Evolutionary conservation across 2,797 vertebrate genomes (phyloP), one percentile per base, ranked within the genome.

Genomic region (Coccyzus lansbergi): DNA sequence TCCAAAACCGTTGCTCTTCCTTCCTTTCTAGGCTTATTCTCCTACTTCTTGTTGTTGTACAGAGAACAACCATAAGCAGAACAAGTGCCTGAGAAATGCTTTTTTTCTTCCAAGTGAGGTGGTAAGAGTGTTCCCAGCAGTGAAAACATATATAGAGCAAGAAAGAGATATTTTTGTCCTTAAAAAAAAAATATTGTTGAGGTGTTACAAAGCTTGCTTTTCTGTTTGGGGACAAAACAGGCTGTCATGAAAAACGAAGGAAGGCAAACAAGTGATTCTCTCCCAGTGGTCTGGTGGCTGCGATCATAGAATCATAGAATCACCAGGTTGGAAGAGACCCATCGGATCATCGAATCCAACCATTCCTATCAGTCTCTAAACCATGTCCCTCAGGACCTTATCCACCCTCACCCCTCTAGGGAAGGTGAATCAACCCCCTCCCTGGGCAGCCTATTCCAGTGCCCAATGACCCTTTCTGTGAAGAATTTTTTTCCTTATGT

Each of bases 191-290:
- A 90, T 86, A 79, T 58, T 81, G 6, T 17, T 4, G 4, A 11
- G 28, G 12, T 90, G 93, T 92, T 90, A 72, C 77, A 53, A 88
- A 51, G 79, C n/a, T 67, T 72, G 33, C 48, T 93, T 76, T 93
- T 90, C 44, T 88, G 8, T 87, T n/a, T 88, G 36, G 16, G 49
- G 63, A 67, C 56, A 53, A 89, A 94, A 14, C 28, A 55, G 31
- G 34, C 42, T 72, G 49, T 67, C 14, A 25, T 2, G 4, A 65
- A 90, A 79, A 64, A 46, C 33, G 51, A 90, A 91, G 40, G 22
- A 20, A 59, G 49, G 42, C 19, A 72, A 83, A 48, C 25, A 28
- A 91, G 25, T 2, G 22, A 42, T 56, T 78, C 65, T 68, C 49
- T 76, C 42, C 34, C 29, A 65, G 76, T 0, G 0, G 18, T 44